Base-by-base conservation (phyloP, 2,888 invertebrate genomes). In the Thecocarcelia acutangulata region DNA sequence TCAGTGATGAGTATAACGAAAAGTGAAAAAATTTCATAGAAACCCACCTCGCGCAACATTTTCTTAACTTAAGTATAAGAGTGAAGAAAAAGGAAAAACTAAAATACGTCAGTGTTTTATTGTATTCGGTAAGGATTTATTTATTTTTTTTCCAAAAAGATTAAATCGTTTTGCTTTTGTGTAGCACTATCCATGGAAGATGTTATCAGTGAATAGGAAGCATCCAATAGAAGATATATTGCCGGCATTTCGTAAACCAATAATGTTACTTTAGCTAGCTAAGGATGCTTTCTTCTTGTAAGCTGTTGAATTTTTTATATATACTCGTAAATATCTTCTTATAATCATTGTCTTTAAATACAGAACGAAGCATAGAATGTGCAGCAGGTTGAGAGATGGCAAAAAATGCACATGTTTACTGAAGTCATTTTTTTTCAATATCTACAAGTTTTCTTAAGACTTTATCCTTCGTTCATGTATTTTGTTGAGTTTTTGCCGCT, bases 211-310 rank as follows among this genome's bases (percentile, higher is more conserved):
- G 40, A 46, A 50, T 42, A 44, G 21, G n/a, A 61, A 42, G 37
- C 24, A 56, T 68, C 42, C 66, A 48, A 72, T 80, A 66, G 12
- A 76, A 72, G 72, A 69, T 81, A 77, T 81, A 81, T 63, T 63
- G 73, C 42, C 58, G 56, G 56, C 12, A 63, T 73, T 73, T 76
- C 50, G 70, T 80, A 50, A 81, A 76, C 76, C 72, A 81, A 81
- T 81, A 77, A 73, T 58, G 64, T 50, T 56, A 56, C 68, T 68
- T 73, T 59, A 56, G 50, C 52, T 59, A 54, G 63, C 24, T 50
- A 54, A 33, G 33, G 50, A 56, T 52, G 44, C 63, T 64, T 24
- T 56, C 40, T 24, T 50, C 17, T 37, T 40, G 40, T 70, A 69
- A 9, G 44, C 69, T 58, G 13, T 17, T 21, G 9, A 40, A 15